phyloP scores from a whole-genome alignment of 2,888 invertebrate genomes.

The Apeira syringaria region DNA sequence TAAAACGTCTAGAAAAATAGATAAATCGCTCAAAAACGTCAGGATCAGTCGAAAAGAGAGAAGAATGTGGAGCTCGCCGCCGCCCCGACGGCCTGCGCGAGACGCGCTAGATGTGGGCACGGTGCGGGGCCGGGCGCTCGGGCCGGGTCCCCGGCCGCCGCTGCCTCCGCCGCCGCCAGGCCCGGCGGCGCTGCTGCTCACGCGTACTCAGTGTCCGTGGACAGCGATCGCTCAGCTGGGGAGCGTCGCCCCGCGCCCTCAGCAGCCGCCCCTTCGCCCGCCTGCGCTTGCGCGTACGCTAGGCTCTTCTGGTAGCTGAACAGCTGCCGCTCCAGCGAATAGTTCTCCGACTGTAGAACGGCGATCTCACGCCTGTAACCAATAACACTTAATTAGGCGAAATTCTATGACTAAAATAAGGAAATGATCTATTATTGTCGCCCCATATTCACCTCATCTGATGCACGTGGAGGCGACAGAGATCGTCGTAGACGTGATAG shows the following conservation, averaged over 20 bases:
- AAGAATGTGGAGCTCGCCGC: constrained; percentile 60
- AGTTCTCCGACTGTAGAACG: constrained; percentile 92
- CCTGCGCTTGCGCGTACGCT: constrained; percentile 87
- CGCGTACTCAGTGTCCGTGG: constrained; percentile 90
- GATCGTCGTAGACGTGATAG: constrained; percentile 93
- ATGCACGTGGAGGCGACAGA: constrained; percentile 90
- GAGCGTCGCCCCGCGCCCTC: constrained; percentile 67
- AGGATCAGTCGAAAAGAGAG: constrained; percentile 80
- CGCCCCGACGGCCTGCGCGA: constrained; percentile 22
- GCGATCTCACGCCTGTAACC: constrained; percentile 88
- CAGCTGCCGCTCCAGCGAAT: constrained; percentile 90
- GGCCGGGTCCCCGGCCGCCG: not conserved
- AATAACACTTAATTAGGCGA: no score
- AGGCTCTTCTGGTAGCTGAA: constrained; percentile 93
- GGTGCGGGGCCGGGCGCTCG: no score
- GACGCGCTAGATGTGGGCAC: constrained; percentile 5
- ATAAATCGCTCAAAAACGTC: constrained; percentile 83
- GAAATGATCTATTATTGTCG: no score
- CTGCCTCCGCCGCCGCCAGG: not conserved
- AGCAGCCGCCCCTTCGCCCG: constrained; percentile 71
- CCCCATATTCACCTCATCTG: constrained; percentile 88
- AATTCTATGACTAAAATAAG: no score
- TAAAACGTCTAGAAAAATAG: constrained; percentile 83
- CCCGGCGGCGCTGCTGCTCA: constrained; percentile 67
- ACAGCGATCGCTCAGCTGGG: constrained; percentile 84